Conservation (phyloP, 53 echinoderm and acorn worm genomes). For the Echinarachnius parma region DNA sequence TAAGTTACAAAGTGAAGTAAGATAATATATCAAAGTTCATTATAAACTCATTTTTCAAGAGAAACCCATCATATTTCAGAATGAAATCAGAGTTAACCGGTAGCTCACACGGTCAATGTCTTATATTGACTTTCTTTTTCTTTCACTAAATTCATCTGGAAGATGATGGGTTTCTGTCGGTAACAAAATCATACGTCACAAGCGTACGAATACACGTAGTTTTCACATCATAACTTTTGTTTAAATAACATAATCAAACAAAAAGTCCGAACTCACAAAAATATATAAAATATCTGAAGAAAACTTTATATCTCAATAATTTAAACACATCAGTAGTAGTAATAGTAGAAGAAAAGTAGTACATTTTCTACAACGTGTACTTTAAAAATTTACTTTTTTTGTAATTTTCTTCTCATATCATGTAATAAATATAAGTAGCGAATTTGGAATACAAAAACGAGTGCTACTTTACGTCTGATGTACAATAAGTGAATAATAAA, state of each 20-base stretch:
- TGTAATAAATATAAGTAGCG: constrained; percentile 86
- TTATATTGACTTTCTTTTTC: too few species aligned
- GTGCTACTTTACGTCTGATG: constrained; percentile 27
- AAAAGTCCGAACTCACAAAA: constrained; percentile 99
- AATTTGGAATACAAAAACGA: constrained; percentile 55
- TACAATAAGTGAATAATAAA: constrained; percentile 31
- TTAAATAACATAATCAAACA: constrained; percentile 86
- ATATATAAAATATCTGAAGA: constrained; percentile 99
- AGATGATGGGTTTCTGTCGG: constrained; percentile 19
- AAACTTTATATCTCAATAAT: constrained; percentile 89
- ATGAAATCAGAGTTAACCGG: not conserved
- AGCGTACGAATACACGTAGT: constrained; percentile 43
- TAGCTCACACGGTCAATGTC: not conserved
- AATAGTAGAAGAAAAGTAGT: constrained; percentile 45
- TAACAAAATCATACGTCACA: constrained; percentile 36
- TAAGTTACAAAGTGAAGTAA: constrained; percentile 40
- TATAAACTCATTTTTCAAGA: constrained; percentile 1
- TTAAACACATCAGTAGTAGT: constrained; percentile 76
- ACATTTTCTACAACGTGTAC: constrained; percentile 51
- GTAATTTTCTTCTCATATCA: constrained; percentile 73
- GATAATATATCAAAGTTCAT: not conserved
- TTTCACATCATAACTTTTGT: constrained; percentile 51
- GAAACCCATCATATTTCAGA: constrained; percentile 2
- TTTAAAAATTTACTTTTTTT: constrained; percentile 52
- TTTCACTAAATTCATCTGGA: not conserved